Conservation (phyloP, 2,113 vertebrate species). For the Anas platyrhynchos region DNA sequence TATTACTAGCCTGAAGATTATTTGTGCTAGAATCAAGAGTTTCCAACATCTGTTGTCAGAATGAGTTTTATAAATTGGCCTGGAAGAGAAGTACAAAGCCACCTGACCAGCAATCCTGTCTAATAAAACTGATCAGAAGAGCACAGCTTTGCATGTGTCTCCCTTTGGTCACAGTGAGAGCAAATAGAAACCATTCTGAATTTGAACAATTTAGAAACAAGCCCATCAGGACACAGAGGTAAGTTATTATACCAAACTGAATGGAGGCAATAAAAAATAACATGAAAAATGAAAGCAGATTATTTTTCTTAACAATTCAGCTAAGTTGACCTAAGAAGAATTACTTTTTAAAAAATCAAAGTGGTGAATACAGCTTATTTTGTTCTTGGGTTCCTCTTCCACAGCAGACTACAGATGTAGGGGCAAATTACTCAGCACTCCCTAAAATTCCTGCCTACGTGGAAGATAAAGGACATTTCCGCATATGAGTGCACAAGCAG, state of each 20-base stretch:
- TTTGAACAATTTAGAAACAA: background rate
- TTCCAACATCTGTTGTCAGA: background rate
- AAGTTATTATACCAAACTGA: background rate
- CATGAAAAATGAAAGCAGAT: background rate
- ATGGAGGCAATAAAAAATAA: background rate
- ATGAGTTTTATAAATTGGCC: background rate
- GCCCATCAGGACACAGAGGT: background rate
- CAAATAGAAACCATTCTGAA: background rate
- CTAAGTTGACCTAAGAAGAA: background rate
- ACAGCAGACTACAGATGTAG: background rate
- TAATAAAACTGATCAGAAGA: conserved; percentile 39
- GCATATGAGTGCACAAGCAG: background rate
- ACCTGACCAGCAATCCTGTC: background rate
- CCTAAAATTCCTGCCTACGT: background rate
- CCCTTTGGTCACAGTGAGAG: background rate
- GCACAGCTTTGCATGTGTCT: background rate
- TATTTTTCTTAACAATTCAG: background rate
- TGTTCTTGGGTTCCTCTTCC: background rate
- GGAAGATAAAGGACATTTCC: background rate
- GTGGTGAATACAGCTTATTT: background rate
- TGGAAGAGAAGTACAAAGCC: background rate
- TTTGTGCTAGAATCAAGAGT: background rate
- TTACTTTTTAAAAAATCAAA: background rate
- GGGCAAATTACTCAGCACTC: background rate
- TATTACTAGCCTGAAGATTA: background rate